Percentiles rank a stretch among this genome's conserved stretches.
Evolutionary conservation across 2,113 vertebrate species (phyloP).

Genomic region (Halcyon malimbica): DNA sequence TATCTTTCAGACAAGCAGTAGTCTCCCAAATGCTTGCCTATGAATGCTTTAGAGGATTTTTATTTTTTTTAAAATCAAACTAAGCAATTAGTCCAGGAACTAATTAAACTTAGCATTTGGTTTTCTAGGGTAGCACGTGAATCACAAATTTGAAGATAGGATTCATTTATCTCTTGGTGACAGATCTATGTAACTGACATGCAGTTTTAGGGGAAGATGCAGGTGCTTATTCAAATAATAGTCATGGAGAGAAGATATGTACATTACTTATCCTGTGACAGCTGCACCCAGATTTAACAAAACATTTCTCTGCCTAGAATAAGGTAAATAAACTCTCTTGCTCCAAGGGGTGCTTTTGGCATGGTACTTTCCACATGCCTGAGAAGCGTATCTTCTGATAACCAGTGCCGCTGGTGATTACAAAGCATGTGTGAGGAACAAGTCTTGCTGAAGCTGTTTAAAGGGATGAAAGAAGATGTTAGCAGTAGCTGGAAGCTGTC

Average conservation of each 20-base stretch:
- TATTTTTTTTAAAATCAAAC: not conserved
- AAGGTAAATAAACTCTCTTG: not conserved
- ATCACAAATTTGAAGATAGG: not conserved
- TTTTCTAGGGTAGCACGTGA: not conserved
- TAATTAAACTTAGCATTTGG: not conserved
- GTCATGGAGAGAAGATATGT: not conserved
- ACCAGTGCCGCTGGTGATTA: not conserved
- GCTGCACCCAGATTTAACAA: not conserved
- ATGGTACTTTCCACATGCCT: not conserved
- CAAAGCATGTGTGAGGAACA: not conserved
- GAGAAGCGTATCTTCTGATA: not conserved
- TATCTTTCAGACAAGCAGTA: not conserved
- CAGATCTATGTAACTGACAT: not conserved
- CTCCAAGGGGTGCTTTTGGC: not conserved
- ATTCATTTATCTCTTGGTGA: not conserved
- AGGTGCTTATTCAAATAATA: constrained; percentile 22
- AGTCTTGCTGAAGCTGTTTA: not conserved
- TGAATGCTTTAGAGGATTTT: not conserved
- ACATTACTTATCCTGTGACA: not conserved
- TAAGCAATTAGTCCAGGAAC: not conserved
- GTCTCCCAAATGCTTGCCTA: not conserved
- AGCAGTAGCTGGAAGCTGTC: not conserved
- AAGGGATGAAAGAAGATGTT: not conserved
- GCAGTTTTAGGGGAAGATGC: not conserved
- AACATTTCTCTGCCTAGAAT: not conserved